Conservation (phyloP, 37 sponge, comb jelly and placozoan genomes). For the Aplysina aerophoba region DNA sequence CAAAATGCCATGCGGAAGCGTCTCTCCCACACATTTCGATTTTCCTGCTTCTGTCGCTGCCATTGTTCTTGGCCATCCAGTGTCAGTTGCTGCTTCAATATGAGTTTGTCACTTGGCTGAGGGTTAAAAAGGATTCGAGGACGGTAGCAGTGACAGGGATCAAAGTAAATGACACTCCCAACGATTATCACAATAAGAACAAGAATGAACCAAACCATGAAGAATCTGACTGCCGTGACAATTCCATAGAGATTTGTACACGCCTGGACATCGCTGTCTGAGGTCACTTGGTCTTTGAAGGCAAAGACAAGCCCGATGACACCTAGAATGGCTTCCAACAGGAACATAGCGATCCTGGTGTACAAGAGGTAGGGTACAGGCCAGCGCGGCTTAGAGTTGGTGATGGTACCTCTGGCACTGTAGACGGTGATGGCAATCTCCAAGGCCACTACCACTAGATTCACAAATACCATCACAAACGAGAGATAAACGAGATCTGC, state of each 20-base stretch:
- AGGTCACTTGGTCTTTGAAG: constrained; percentile 23
- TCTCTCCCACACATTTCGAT: constrained; percentile 67
- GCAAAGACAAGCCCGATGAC: constrained; percentile 63
- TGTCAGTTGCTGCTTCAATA: constrained; percentile 7
- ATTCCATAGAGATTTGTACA: constrained; percentile 48
- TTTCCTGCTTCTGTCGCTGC: constrained; percentile 23
- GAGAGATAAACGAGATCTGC: constrained; percentile 47
- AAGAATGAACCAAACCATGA: constrained; percentile 46
- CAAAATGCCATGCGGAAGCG: constrained; percentile 54
- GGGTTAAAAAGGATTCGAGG: too few species aligned
- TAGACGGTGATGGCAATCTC: constrained; percentile 41
- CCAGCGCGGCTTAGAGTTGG: constrained; percentile 44
- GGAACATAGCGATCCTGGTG: constrained; percentile 45
- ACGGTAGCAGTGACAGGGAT: constrained; percentile 78
- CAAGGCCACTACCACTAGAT: constrained; percentile 9
- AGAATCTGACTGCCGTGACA: constrained; percentile 18
- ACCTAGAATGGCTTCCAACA: constrained; percentile 49
- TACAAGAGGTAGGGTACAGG: constrained; percentile 61
- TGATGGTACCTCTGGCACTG: constrained; percentile 75
- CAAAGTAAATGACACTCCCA: constrained; percentile 60
- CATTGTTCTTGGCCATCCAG: not conserved
- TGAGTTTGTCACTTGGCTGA: not conserved
- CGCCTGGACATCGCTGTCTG: not conserved
- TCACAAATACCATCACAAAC: constrained; percentile 22
- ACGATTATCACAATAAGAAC: constrained; percentile 40